Base-by-base conservation (phyloP, 2,797 vertebrate genomes). In the Hipposideros larvatus region DNA sequence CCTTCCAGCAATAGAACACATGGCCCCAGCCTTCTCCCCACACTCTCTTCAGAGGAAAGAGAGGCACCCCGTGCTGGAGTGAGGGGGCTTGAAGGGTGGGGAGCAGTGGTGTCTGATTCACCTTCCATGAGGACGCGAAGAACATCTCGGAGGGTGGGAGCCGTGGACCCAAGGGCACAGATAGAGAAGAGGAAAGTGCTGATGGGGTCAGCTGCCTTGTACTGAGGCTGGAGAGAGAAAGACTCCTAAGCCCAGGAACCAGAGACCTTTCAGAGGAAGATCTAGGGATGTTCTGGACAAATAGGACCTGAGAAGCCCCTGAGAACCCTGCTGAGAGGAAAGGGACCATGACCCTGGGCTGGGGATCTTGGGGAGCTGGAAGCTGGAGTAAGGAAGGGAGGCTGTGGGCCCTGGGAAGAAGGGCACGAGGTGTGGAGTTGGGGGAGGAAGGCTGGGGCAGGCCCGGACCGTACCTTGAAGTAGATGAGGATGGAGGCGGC, bases 61-160 rank as follows among this genome's bases (percentile, higher is more conserved):
- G 88, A 24, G 46, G 46, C 0, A 28, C 48, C 82, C 74, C 6
- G 51, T 11, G 83, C 70, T 14, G 26, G 53, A 65, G 11, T 7
- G 18, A 73, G 57, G 48, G n/a, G 46, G 70, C 61, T 3, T 1
- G 9, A 6, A 0, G 21, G 53, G 63, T 31, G 28, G 2, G 48
- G 70, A 86, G 53, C 26, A 46, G 57, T 24, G 11, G 0, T 0
- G 0, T 8, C 34, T 6, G 3, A 2, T 87, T 98, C 97, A 99
- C 99, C 99, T 99, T 99, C 99, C 99, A 99, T 99, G 94, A 99
- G 99, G 95, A 99, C 99, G 82, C 99, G 99, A 95, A 99, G 99
- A 92, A 99, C 99, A 0, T 99, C 99, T 59, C 98, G 99, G 97
- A 99, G 99, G 96, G 99, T 99, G 55, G 99, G 99, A 91, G 99